These are phyloP conservation scores for Brachionus koreanus DNA, from an alignment of 1,140 invertebrate species.

Conservation along the genomic window DNA sequence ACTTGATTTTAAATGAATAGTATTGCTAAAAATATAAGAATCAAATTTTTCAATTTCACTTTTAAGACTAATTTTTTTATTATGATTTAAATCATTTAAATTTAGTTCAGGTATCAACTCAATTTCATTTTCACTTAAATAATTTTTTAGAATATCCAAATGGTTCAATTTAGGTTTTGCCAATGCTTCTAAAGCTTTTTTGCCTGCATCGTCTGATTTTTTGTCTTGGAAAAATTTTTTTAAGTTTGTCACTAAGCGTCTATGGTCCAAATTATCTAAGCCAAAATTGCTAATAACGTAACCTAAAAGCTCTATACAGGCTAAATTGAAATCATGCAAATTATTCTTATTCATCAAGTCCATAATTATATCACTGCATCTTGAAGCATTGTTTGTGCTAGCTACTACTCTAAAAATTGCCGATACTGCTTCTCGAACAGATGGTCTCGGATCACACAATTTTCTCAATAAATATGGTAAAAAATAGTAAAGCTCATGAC, in stretches of 20 bases:
- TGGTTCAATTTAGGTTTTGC: background rate
- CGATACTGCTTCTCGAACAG: background rate
- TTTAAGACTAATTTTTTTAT: background rate
- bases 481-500: background rate
- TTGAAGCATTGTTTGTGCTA: background rate
- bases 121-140: background rate
- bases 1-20: background rate
- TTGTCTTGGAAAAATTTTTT: background rate
- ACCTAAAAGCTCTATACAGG: background rate
- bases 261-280: background rate
- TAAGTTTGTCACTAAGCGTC: background rate
- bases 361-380: background rate
- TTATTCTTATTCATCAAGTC: slow-evolving; percentile 2
- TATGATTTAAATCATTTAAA: background rate
- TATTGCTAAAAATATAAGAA: background rate
- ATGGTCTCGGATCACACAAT: background rate
- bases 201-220: background rate
- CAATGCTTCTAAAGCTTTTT: background rate
- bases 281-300: background rate
- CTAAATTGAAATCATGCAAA: background rate
- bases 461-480: background rate
- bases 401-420: background rate
- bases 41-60: background rate
- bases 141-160: background rate
- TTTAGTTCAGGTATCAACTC: background rate